These are phyloP conservation scores for Rhinolophus sinicus DNA, from an alignment of 2,113 vertebrate genomes.

Conservation along the genomic window DNA sequence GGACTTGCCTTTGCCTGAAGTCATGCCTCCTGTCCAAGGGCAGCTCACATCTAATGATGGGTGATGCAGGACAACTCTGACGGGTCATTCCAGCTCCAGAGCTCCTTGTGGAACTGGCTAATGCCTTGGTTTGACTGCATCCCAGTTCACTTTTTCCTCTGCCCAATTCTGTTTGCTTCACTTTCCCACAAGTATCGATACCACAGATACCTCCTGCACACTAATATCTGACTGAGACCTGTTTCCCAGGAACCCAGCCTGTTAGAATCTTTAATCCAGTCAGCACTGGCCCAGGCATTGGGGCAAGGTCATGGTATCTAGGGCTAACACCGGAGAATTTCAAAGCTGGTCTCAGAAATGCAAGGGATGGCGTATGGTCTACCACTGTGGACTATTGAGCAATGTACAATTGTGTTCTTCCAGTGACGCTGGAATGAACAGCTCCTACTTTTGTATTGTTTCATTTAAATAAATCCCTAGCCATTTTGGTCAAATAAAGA, in stretches of 20 bases:
- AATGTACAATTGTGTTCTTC: not conserved
- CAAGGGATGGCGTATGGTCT: not conserved
- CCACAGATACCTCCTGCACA: not conserved
- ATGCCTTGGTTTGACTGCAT: not conserved
- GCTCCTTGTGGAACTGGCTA: not conserved
- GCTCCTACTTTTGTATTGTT: not conserved
- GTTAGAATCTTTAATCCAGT: not conserved
- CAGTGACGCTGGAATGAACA: not conserved
- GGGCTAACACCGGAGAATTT: not conserved
- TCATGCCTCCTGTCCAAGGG: not conserved
- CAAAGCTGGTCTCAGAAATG: not conserved
- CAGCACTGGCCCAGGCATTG: not conserved
- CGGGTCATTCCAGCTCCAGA: not conserved
- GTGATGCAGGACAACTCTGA: not conserved
- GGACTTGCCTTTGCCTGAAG: not conserved
- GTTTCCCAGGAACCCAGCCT: not conserved
- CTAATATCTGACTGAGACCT: not conserved
- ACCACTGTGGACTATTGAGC: not conserved
- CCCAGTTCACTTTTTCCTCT: not conserved
- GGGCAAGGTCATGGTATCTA: not conserved
- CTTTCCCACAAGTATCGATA: not conserved
- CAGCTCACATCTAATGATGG: not conserved
- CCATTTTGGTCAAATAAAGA: not conserved
- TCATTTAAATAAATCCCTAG: not conserved
- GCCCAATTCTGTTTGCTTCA: not conserved